A percentile compares a stretch with the other conserved stretches of the same genome.
phyloP scores from a whole-genome alignment of 1,140 invertebrate genomes.

The Atta colombica region DNA sequence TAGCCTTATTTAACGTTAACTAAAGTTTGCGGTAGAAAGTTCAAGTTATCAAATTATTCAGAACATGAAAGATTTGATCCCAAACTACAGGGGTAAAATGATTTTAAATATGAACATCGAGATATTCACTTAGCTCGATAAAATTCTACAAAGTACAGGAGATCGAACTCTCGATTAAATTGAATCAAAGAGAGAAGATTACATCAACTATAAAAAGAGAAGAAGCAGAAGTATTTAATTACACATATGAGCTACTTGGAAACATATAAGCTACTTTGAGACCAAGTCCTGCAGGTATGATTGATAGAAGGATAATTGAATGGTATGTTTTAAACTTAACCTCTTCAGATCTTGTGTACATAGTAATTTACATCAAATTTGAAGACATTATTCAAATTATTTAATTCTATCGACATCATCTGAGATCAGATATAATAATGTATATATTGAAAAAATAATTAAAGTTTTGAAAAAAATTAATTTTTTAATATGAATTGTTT shows the following conservation, averaged over 20 bases:
- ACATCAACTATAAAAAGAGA: not conserved
- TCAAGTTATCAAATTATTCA: constrained; percentile 31
- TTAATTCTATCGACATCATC: too few relatives aligned
- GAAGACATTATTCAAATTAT: too few relatives aligned
- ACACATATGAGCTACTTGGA: not conserved
- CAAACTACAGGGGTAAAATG: not conserved
- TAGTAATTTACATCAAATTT: too few relatives aligned
- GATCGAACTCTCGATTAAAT: constrained; percentile 1
- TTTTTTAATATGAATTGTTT: too few relatives aligned
- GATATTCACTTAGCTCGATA: constrained; percentile 6
- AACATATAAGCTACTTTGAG: not conserved
- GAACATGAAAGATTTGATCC: constrained; percentile 34
- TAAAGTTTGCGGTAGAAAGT: constrained; percentile 35
- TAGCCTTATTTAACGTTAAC: constrained; percentile 35
- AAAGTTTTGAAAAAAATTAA: too few relatives aligned
- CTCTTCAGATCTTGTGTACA: too few relatives aligned
- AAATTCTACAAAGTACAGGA: not conserved
- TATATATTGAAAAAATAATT: too few relatives aligned
- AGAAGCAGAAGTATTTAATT: not conserved
- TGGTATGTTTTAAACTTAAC: not conserved
- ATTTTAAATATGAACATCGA: not conserved
- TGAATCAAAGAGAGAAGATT: not conserved
- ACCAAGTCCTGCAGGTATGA: not conserved
- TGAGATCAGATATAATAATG: too few relatives aligned
- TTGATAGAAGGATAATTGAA: not conserved